Evolutionary conservation across 2,113 vertebrate genomes (phyloP).

Genomic region (Charadrius vociferus): DNA sequence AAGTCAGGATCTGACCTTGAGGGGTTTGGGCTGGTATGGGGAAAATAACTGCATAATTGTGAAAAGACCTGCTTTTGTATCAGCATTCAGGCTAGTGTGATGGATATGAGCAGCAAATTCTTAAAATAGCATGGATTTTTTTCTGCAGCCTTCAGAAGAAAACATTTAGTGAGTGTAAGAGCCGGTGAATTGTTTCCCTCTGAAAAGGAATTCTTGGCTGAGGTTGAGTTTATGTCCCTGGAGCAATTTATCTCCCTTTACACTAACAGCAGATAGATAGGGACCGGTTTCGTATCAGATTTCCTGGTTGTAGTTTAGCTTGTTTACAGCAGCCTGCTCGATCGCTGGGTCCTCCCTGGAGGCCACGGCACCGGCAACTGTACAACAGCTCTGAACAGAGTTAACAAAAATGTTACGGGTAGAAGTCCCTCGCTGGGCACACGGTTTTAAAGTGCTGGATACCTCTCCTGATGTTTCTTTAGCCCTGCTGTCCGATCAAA

Average conservation of each 20-base stretch:
- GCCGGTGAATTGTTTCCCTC: background rate
- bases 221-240: background rate
- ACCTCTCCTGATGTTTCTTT: background rate
- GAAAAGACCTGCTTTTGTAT: background rate
- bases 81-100: background rate
- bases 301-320: background rate
- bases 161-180: background rate
- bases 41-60: background rate
- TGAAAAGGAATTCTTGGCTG: slow-evolving; percentile 15
- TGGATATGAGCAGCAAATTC: background rate
- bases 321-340: background rate
- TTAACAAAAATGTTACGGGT: fast-evolving
- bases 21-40: background rate
- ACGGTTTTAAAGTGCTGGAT: fast-evolving
- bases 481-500: background rate
- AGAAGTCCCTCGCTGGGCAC: background rate
- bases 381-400: background rate
- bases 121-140: slow-evolving; percentile 23
- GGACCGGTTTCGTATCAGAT: background rate
- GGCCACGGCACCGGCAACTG: background rate
- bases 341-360: background rate
- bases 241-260: background rate
- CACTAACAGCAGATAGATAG: background rate
- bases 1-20: background rate
- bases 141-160: slow-evolving; percentile 22